Evolutionary conservation across 2,113 vertebrate genomes (phyloP), one percentile per base, ranked within the genome.

Genomic region (Oxyura jamaicensis): DNA sequence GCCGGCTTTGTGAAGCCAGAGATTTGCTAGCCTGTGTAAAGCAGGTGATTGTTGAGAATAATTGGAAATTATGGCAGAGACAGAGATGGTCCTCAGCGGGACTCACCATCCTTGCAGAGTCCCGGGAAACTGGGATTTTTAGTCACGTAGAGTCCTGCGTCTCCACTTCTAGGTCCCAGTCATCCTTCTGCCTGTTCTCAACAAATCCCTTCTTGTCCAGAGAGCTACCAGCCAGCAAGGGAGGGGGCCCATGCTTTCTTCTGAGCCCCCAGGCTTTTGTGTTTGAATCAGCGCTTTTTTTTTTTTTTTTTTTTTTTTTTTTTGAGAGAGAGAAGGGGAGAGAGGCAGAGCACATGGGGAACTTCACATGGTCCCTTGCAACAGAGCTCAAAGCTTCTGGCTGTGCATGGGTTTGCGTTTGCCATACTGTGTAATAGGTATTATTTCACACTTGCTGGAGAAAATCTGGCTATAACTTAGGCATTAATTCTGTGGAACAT

Each of bases 321-420:
- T 48, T 48, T 48, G 46, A 48, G 48, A 50, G 39, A 36, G 28
- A 55, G 28, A 25, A 4, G 35, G 11, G 6, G 52, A 44, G 21
- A 9, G 10, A 62, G 66, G 44, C 53, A 65, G 42, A 1, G 3
- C 58, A 16, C 58, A 16, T 1, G 2, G 50, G 75, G 31, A 85
- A 2, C 35, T 13, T 28, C 0, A 0, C 28, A 2, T 8, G 13
- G 44, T n/a, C 14, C 65, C 50, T 21, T 42, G 35, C 52, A 11
- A 10, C 2, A 1, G 50, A 86, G 26, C 59, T 86, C 18, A 6
- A 21, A 39, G 6, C 73, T 74, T 41, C 33, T 41, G 33, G 26
- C 71, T 36, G 18, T 6, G 63, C 5, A 0, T 36, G 8, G 56
- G 63, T 21, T 68, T 63, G 59, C 53, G 11, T 46, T 35, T 8